phyloP scores from a whole-genome alignment of 2,113 vertebrate species.

The Tympanuchus pallidicinctus region DNA sequence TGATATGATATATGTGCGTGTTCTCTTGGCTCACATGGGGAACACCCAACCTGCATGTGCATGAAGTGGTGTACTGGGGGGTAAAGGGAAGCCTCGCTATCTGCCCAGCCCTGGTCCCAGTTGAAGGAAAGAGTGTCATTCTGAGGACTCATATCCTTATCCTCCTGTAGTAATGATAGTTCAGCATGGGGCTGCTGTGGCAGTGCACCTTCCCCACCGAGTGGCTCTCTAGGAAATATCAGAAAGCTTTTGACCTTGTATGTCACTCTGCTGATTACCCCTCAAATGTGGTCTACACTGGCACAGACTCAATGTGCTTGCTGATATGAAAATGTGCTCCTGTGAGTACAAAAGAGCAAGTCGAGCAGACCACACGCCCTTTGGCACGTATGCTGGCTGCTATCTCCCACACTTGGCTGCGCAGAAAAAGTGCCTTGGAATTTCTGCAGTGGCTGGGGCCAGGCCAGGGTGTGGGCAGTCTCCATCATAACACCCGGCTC shows the following conservation, averaged over 20 bases:
- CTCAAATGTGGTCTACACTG: background rate
- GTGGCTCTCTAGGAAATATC: background rate
- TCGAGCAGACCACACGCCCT: background rate
- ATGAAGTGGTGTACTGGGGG: background rate
- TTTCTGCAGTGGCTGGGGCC: background rate
- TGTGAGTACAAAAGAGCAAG: rapidly evolving
- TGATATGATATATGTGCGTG: background rate
- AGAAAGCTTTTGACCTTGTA: background rate
- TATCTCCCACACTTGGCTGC: background rate
- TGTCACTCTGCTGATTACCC: background rate
- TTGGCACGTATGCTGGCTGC: background rate
- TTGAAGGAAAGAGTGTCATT: background rate
- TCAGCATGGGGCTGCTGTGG: no score
- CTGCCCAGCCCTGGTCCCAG: background rate
- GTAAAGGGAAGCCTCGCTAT: background rate
- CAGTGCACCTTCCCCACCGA: background rate
- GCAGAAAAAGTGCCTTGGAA: rapidly evolving
- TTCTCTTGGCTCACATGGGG: background rate
- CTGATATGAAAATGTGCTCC: rapidly evolving
- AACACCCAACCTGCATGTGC: background rate
- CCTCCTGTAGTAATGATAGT: background rate
- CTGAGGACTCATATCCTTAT: background rate
- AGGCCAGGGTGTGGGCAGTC: background rate
- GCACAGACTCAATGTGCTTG: background rate
- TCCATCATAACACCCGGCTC: background rate